A percentile compares a stretch with the other conserved stretches of the same genome.
These are phyloP conservation scores for Lasioglossum marginatum DNA, from an alignment of 2,888 invertebrate species.

Conservation along the genomic window DNA sequence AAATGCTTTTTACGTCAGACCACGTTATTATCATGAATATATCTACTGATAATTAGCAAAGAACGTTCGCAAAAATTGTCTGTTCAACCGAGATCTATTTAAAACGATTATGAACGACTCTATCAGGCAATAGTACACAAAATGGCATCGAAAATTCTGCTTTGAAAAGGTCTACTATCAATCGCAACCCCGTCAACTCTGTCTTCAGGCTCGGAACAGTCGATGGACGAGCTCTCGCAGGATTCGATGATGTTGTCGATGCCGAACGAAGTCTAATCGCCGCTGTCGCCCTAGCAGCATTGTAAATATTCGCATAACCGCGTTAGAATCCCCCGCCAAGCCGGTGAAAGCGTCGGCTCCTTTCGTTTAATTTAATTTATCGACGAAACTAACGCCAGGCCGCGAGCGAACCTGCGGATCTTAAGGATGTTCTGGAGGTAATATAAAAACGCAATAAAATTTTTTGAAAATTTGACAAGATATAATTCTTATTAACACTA, in stretches of 20 bases:
- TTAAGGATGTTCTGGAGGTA: no score
- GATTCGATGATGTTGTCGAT: conserved; percentile 94
- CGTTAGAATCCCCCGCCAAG: conserved; percentile 22
- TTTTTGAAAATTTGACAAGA: no score
- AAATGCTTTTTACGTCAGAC: no score
- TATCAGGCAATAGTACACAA: neutral
- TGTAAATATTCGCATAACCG: conserved; percentile 60
- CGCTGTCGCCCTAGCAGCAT: conserved; percentile 31
- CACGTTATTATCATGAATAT: no score
- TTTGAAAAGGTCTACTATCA: conserved; percentile 58
- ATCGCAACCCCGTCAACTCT: conserved; percentile 61
- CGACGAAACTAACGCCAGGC: neutral
- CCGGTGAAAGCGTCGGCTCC: conserved; percentile 29
- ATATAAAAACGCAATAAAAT: no score
- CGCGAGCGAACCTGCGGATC: neutral
- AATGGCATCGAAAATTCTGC: conserved; percentile 45
- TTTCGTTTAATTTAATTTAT: conserved; percentile 15
- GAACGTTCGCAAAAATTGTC: neutral
- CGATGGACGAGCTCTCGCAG: conserved; percentile 94
- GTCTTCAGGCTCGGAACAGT: conserved; percentile 88
- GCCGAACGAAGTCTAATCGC: conserved; percentile 90
- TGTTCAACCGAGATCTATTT: neutral
- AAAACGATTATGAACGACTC: neutral
- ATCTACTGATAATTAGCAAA: neutral
- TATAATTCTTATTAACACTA: no score